A percentile compares a stretch with the other conserved stretches of the same genome.
These are phyloP conservation scores for Nyctibius bracteatus DNA, from an alignment of 2,113 vertebrate species.

Conservation along the genomic window DNA sequence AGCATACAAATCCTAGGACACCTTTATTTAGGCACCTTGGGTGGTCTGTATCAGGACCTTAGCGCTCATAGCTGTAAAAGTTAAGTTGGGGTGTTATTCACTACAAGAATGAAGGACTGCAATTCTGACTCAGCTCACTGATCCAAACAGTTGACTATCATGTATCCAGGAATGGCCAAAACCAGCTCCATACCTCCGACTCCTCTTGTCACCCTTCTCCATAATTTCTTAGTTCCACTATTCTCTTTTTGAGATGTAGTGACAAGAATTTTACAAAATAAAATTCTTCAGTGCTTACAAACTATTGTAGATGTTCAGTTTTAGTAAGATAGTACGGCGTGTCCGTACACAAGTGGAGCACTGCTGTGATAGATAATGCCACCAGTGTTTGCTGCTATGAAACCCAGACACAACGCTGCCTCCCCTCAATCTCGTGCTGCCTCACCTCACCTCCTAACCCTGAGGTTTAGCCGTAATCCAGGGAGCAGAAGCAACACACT, in stretches of 20 bases:
- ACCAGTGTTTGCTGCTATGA: background rate
- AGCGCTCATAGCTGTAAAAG: background rate
- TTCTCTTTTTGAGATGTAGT: background rate
- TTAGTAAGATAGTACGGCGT: background rate
- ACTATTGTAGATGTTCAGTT: background rate
- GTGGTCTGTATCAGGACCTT: background rate
- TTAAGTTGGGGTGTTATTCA: background rate
- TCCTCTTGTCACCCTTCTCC: background rate
- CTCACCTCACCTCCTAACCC: background rate
- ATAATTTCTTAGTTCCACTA: background rate
- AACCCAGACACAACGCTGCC: background rate
- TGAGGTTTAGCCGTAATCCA: background rate
- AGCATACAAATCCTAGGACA: background rate
- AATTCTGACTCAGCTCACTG: background rate
- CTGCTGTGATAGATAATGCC: background rate
- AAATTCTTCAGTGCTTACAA: background rate
- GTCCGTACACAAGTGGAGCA: rapidly evolving
- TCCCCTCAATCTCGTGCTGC: background rate
- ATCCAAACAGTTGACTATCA: background rate
- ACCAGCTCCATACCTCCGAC: background rate
- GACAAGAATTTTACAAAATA: background rate
- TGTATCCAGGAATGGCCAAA: background rate
- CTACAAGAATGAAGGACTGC: background rate
- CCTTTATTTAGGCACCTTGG: background rate
- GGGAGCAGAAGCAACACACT: background rate